A percentile compares a stretch with the other conserved stretches of the same genome.
Conservation (phyloP, 2,797 vertebrate species). For the Premnoplex brunnescens region DNA sequence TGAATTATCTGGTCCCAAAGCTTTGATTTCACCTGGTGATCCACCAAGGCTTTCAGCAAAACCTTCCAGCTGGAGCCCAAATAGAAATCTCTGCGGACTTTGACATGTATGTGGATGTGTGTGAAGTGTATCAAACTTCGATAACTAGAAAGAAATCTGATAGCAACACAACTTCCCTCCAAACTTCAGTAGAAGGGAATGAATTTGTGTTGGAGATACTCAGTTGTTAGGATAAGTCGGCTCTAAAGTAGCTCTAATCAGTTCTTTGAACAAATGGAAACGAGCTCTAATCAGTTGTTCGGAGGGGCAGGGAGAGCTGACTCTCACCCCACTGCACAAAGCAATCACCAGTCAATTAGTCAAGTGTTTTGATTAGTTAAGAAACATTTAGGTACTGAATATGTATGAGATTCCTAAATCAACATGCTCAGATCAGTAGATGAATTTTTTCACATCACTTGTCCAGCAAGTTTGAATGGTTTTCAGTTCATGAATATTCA, state of each 20-base stretch:
- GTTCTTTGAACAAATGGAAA: conserved; percentile 12
- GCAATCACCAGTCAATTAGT: conserved; percentile 75
- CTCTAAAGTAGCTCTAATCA: conserved; percentile 27
- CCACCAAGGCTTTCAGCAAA: not conserved
- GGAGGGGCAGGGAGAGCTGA: conserved; percentile 56
- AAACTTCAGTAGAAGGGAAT: not conserved
- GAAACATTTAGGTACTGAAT: conserved; percentile 55
- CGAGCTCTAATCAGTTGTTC: conserved; percentile 29
- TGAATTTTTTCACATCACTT: conserved; percentile 36
- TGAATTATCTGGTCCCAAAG: not conserved
- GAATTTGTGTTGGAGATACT: conserved; percentile 41
- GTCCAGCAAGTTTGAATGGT: conserved; percentile 57
- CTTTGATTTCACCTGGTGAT: not conserved
- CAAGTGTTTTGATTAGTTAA: conserved; percentile 66
- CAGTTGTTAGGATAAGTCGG: conserved; percentile 36
- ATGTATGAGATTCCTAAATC: conserved; percentile 64
- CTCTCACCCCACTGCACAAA: conserved; percentile 63
- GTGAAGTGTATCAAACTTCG: not conserved
- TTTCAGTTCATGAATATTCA: conserved; percentile 63
- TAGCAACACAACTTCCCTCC: conserved; percentile 1
- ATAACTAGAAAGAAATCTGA: not conserved
- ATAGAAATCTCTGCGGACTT: not conserved
- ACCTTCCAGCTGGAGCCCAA: not conserved
- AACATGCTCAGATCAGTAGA: not conserved
- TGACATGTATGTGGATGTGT: not conserved